These are phyloP conservation scores for Herpetotheres cachinnans DNA, from an alignment of 2,113 vertebrate species.

Conservation along the genomic window DNA sequence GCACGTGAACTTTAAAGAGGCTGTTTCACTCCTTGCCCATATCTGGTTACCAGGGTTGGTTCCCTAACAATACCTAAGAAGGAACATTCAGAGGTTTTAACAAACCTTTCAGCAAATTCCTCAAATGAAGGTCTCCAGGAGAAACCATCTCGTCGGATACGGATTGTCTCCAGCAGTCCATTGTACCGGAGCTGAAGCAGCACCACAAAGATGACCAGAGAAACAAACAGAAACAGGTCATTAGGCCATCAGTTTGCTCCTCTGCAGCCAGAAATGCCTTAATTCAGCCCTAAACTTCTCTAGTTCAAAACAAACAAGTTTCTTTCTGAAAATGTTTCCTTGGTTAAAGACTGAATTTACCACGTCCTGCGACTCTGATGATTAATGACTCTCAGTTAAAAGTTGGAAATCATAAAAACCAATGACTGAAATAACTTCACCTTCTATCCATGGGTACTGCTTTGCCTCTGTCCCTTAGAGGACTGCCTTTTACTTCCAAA, in stretches of 20 bases:
- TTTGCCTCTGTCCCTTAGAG: neutral
- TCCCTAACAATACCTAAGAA: neutral
- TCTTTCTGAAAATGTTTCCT: neutral
- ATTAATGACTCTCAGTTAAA: neutral
- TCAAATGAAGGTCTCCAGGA: constrained; percentile 78
- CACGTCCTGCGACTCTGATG: neutral
- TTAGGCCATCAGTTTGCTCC: neutral
- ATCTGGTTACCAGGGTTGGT: neutral
- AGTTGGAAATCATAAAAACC: neutral
- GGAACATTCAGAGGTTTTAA: neutral
- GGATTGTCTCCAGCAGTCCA: constrained; percentile 77
- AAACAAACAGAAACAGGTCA: neutral
- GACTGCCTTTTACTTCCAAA: neutral
- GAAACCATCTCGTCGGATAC: constrained; percentile 77
- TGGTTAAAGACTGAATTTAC: neutral
- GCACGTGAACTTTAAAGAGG: neutral
- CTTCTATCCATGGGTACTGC: neutral
- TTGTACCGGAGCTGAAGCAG: constrained; percentile 74
- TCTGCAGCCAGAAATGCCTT: neutral
- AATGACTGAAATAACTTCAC: neutral
- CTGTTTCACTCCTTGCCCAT: neutral
- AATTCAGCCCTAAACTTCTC: neutral
- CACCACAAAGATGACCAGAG: neutral
- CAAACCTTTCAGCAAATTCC: constrained; percentile 76
- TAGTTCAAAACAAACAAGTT: neutral